Conservation (phyloP, 1,140 invertebrate genomes). For the Polyergus mexicanus region DNA sequence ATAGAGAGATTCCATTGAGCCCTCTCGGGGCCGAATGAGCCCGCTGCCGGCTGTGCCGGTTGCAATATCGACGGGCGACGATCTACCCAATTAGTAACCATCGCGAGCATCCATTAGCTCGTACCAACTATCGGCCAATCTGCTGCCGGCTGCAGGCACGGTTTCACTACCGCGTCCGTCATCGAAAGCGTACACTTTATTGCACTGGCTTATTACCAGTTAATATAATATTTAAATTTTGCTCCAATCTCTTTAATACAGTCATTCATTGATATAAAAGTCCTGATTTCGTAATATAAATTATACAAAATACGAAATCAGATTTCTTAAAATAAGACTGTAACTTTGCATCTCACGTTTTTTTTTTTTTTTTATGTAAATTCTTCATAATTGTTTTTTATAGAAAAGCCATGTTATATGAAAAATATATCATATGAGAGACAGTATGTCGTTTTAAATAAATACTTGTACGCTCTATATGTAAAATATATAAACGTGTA, state of each 20-base stretch:
- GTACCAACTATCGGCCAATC: constrained; percentile 78
- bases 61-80: constrained; percentile 78
- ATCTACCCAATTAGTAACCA: constrained; percentile 83
- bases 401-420: neutral
- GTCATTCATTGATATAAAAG: neutral
- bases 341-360: neutral
- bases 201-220: neutral
- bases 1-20: constrained; percentile 76
- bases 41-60: constrained; percentile 55
- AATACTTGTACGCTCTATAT: neutral
- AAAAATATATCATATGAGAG: neutral
- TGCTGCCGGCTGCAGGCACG: constrained; percentile 53
- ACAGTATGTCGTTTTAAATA: neutral
- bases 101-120: constrained; percentile 81
- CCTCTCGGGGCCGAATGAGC: constrained; percentile 45
- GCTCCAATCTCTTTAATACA: neutral
- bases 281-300: neutral
- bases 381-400: neutral
- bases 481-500: neutral
- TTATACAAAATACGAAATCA: neutral
- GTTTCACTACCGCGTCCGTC: constrained; percentile 68
- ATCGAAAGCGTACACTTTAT: constrained; percentile 58
- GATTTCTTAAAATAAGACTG: neutral
- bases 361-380: constrained; percentile 16
- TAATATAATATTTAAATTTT: constrained; percentile 6